Conservation (phyloP, 2,888 invertebrate genomes). For the Bimastos eiseni region DNA sequence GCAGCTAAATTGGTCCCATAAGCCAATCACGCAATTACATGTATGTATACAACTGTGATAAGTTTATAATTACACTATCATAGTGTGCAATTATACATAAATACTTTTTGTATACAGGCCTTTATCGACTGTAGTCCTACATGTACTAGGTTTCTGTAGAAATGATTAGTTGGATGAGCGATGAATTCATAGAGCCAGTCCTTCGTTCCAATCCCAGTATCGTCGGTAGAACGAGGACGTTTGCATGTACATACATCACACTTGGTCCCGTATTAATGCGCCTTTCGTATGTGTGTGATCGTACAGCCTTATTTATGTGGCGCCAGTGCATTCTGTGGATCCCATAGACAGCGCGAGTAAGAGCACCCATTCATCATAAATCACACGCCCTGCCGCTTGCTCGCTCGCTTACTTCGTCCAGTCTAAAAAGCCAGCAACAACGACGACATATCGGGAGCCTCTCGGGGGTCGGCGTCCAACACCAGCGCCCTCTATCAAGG, state of each 20-base stretch:
- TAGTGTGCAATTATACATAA: too few relatives aligned
- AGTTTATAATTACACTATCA: too few relatives aligned
- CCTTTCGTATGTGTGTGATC: background rate
- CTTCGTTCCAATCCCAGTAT: background rate
- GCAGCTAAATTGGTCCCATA: too few relatives aligned
- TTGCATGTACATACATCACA: background rate
- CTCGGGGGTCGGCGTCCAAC: background rate
- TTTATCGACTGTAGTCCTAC: too few relatives aligned
- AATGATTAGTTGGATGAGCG: background rate
- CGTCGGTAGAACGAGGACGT: background rate
- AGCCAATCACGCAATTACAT: too few relatives aligned
- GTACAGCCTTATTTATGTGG: background rate
- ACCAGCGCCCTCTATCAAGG: background rate
- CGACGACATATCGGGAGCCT: background rate
- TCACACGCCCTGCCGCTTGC: background rate
- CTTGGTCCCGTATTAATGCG: constrained; percentile 4
- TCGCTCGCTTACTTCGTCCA: background rate
- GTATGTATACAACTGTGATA: too few relatives aligned
- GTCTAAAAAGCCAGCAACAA: background rate
- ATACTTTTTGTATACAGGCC: too few relatives aligned
- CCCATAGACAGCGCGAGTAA: background rate
- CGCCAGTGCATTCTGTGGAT: background rate
- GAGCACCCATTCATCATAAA: background rate
- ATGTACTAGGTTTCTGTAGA: background rate
- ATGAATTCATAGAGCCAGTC: background rate